Conservation (phyloP, 2,113 vertebrate species). For the Rhodinocichla rosea region DNA sequence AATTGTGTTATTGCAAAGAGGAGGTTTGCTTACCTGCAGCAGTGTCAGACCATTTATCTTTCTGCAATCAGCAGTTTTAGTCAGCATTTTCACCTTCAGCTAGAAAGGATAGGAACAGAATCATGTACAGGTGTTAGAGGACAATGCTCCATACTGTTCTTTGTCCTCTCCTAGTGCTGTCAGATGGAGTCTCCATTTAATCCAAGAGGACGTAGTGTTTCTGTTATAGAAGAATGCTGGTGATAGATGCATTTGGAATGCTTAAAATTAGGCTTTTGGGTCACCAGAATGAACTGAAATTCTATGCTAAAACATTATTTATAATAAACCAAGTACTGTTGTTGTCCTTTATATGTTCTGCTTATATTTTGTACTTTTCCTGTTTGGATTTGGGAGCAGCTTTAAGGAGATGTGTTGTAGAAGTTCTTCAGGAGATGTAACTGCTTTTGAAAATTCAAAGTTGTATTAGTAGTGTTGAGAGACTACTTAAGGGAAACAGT, state of each 20-base stretch:
- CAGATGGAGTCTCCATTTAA: not conserved
- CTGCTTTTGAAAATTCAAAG: not conserved
- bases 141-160: not conserved
- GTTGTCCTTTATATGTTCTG: not conserved
- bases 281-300: not conserved
- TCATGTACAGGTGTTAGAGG: not conserved
- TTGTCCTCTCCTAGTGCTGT: not conserved
- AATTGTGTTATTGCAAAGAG: not conserved
- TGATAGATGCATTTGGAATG: not conserved
- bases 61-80: not conserved
- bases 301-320: not conserved
- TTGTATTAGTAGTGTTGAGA: not conserved
- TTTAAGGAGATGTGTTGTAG: not conserved
- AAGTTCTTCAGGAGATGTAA: not conserved
- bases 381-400: not conserved
- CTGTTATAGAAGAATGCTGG: not conserved
- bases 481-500: not conserved
- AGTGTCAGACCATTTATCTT: not conserved
- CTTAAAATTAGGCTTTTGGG: not conserved
- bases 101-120: not conserved
- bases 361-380: not conserved
- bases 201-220: rapidly evolving
- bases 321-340: not conserved
- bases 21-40: not conserved
- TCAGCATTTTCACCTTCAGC: not conserved